Conservation (phyloP, 30 jellyfish, hydroid and myxozoan genomes). For the Turritopsis rubra region DNA sequence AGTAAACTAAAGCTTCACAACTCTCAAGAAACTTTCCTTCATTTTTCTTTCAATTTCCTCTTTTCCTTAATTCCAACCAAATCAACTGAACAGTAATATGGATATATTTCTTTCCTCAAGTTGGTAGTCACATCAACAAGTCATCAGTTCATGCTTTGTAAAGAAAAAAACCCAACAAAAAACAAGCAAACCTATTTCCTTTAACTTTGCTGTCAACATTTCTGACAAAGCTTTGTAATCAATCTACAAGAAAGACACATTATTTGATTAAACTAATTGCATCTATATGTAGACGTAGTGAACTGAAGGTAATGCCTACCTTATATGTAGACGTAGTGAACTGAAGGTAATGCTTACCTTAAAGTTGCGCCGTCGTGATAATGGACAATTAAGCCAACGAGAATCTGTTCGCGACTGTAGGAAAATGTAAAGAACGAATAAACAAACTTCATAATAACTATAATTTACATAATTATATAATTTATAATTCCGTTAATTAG, state of each 20-base stretch:
- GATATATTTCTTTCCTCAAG: too few species aligned
- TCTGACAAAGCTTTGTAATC: conserved; percentile 89
- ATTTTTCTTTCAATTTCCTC: too few species aligned
- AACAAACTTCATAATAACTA: too few species aligned
- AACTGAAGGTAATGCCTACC: neutral
- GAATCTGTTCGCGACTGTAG: conserved; percentile 17
- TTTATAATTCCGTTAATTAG: too few species aligned
- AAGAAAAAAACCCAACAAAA: neutral
- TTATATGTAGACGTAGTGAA: neutral
- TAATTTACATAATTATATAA: too few species aligned
- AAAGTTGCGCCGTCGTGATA: neutral
- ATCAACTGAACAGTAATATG: too few species aligned
- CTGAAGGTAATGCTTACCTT: neutral
- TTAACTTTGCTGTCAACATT: conserved; percentile 49
- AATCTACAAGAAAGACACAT: conserved; percentile 59
- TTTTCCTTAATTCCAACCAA: too few species aligned
- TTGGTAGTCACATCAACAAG: neutral
- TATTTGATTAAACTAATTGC: neutral
- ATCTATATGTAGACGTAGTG: neutral
- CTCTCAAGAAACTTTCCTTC: too few species aligned
- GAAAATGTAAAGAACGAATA: too few species aligned
- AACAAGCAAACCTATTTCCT: conserved; percentile 71
- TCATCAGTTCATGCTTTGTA: too few species aligned
- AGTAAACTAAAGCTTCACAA: too few species aligned
- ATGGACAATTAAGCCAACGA: neutral